Base-by-base conservation (phyloP, 2,113 vertebrate species). In the Spea multiplicata region DNA sequence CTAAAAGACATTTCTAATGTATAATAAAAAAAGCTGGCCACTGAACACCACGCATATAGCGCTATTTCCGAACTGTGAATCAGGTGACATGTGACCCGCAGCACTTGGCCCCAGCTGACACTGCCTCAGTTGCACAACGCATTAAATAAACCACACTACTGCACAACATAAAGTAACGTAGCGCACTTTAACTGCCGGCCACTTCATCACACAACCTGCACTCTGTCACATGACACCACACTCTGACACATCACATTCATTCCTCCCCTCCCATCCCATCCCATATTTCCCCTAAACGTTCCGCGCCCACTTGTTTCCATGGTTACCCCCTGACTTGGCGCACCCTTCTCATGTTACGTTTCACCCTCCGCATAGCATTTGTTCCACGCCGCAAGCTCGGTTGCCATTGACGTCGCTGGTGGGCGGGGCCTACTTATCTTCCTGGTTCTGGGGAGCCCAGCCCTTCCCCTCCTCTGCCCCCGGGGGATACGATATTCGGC, bases 341-440 rank as follows among this genome's bases (percentile, higher is more conserved):
- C 55, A 8, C 55, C 55, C 55, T 3, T 9, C 55, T 3, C 6
- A 52, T 1, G 8, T 13, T 59, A 8, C 6, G 55, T 59, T 30
- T 13, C 10, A 53, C 12, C 55, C 12, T 8, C 55, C 8, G 10
- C 8, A 13, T 13, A 59, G 55, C 17, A n/a, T 13, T 16, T 3
- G 3, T 9, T 16, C 62, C 7, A 5, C 59, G 8, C 5, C 59
- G 5, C n/a, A 6, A 30, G 17, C n/a, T 14, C 5, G 5, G n/a
- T 5, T 16, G 4, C 6, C 4, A 30, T 44, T 9, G 75, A 48
- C 75, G 75, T 76, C 53, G 49, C 0, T 12, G 7, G 5, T 44
- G 74, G 74, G 65, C 44, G 8, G 74, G 8, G n/a, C 64, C 50
- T 3, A 46, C 30, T 59, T 50, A 14, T 68, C 74, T 76, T 76